Percentiles rank a stretch among this genome's conserved stretches.
phyloP scores from a whole-genome alignment of 2,888 invertebrate species.

The Halictus ligatus region DNA sequence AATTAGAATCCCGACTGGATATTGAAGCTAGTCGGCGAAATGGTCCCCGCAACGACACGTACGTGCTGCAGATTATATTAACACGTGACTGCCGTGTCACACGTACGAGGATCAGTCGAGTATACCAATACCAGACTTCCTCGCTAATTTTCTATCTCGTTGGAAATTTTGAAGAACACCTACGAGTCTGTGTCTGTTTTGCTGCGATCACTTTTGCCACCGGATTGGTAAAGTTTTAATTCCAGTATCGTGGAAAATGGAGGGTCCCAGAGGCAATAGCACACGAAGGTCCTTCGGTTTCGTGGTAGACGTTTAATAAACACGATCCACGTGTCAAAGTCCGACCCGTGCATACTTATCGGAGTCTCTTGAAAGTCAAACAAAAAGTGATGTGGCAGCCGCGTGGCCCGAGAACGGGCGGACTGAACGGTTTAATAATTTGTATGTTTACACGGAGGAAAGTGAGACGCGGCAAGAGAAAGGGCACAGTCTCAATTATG shows the following conservation, averaged over 20 bases:
- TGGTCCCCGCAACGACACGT: not conserved
- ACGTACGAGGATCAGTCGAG: too few relatives aligned
- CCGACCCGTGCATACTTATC: not conserved
- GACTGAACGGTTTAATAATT: conserved; percentile 41
- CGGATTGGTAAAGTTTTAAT: too few relatives aligned
- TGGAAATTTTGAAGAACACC: too few relatives aligned
- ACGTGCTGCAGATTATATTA: not conserved
- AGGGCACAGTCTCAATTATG: conserved; percentile 52
- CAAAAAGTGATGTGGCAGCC: not conserved
- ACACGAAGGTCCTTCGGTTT: too few relatives aligned
- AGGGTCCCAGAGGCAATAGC: too few relatives aligned
- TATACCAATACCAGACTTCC: too few relatives aligned
- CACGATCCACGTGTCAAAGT: not conserved
- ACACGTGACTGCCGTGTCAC: not conserved
- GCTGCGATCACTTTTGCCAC: too few relatives aligned
- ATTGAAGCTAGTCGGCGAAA: not conserved
- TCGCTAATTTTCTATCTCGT: too few relatives aligned
- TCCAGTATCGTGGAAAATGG: too few relatives aligned
- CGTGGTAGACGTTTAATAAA: not conserved
- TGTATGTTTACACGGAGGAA: conserved; percentile 41
- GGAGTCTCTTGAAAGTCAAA: not conserved
- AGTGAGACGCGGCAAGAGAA: conserved; percentile 22
- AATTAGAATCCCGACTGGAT: not conserved
- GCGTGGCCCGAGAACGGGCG: not conserved
- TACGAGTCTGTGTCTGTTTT: too few relatives aligned